Evolutionary conservation across 2,113 vertebrate genomes (phyloP).

Genomic region (Halcyon senegalensis): DNA sequence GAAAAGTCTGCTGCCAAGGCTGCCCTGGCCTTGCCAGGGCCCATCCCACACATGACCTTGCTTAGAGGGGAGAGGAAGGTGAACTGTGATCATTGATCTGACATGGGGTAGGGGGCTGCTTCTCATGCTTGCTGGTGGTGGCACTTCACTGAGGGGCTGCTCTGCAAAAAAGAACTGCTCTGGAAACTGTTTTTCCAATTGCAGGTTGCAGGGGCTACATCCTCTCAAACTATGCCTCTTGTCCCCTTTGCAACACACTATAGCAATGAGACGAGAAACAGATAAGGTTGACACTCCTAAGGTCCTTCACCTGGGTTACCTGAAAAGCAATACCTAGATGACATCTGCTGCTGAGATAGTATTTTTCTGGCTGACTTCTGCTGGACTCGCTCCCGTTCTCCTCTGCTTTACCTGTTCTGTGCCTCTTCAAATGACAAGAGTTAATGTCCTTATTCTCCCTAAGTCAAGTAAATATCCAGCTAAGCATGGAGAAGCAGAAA

Average conservation of each 20-base stretch:
- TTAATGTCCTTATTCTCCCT: neutral
- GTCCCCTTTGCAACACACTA: neutral
- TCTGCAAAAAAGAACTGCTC: neutral
- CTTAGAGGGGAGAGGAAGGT: neutral
- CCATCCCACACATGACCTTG: rapidly evolving
- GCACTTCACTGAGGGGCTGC: neutral
- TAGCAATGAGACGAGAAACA: neutral
- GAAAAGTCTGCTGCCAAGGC: neutral
- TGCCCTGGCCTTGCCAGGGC: neutral
- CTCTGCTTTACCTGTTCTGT: neutral
- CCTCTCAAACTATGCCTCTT: neutral
- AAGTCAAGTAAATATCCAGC: neutral
- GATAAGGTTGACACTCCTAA: neutral
- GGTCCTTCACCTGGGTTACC: neutral
- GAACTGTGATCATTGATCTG: neutral
- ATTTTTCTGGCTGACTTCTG: neutral
- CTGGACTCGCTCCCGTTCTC: rapidly evolving
- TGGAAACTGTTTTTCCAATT: neutral
- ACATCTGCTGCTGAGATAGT: neutral
- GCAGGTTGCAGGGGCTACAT: neutral
- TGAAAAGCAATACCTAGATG: neutral
- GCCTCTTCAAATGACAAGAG: neutral
- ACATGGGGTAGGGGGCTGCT: neutral
- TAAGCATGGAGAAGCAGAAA: neutral
- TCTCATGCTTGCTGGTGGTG: neutral